Conservation (phyloP, 2,888 invertebrate genomes). For the Sturmia bella region DNA sequence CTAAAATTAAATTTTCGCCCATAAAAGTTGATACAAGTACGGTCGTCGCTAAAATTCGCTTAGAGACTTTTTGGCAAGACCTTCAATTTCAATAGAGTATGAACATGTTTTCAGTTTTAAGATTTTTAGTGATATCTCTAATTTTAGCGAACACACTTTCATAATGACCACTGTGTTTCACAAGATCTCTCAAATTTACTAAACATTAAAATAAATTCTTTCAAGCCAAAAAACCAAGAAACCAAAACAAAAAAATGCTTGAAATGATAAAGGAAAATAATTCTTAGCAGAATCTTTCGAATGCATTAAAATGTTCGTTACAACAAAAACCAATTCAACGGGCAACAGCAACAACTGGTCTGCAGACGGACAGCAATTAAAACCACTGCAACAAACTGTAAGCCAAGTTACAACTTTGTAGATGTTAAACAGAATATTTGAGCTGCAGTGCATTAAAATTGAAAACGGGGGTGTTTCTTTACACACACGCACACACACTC, state of each 20-base stretch:
- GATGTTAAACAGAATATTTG: constrained; percentile 13
- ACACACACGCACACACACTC: too few relatives aligned
- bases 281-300: constrained; percentile 27
- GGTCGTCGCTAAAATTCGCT: too few relatives aligned
- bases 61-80: too few relatives aligned
- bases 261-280: constrained; percentile 41
- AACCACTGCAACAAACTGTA: constrained; percentile 33
- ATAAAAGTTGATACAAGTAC: too few relatives aligned
- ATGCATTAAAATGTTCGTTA: constrained; percentile 53
- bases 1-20: too few relatives aligned
- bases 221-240: background rate
- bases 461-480: constrained; percentile 51
- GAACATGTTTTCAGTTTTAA: too few relatives aligned
- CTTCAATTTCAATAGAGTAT: too few relatives aligned
- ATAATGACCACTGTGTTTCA: too few relatives aligned
- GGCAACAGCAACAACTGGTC: constrained; percentile 10
- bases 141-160: too few relatives aligned
- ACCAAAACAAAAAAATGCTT: background rate
- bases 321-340: constrained; percentile 31
- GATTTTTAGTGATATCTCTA: too few relatives aligned
- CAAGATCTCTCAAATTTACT: background rate
- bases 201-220: background rate
- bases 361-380: constrained; percentile 1
- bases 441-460: constrained; percentile 19
- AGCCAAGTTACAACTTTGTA: constrained; percentile 18